Evolutionary conservation across 2,888 invertebrate species (phyloP), one percentile per base, ranked within the genome.

Genomic region (Agrotis segetum): DNA sequence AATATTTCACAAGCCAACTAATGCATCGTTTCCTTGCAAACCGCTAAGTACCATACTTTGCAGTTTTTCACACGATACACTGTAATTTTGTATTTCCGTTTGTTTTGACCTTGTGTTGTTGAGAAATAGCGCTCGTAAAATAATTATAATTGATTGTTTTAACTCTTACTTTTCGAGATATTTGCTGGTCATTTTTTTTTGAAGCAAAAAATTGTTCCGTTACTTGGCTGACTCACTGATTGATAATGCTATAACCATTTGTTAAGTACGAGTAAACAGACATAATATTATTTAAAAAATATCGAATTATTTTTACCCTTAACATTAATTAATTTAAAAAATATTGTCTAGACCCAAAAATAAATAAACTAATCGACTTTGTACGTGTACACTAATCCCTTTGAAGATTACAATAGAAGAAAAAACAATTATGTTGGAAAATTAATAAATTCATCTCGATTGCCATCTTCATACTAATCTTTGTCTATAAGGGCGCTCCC

Each of bases 31-130:
- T 90, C 89, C 89, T 88, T 78, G 84, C 85, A 81, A 81, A 81
- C 67, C 58, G 67, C 53, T 61, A 13, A 56, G 61, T 71, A 59
- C 76, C 40, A 11, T 40, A 40, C 40, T 40, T 40, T 67, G 77
- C 84, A 84, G 85, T 92, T 92, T 93, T 93, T 93, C 93, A 92
- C 93, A 92, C 91, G 88, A 87, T 83, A 73, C 81, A 2, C 46
- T 87, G 82, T 90, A 91, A 92, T 92, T 89, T 40, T 88, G 87
- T 85, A 81, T 89, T 90, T 91, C 90, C 91, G 90, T 81, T 77
- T 65, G 69, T 74, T 65, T 79, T 81, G 82, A 77, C 85, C 86
- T 85, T 85, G 82, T 63, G 62, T 17, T 34, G 46, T 83, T 81
- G 69, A 61, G 79, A 82, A 86, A 85, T 67, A 73, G 49, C 40